These are phyloP conservation scores for Leptinotarsa lineolata DNA, from an alignment of 1,140 invertebrate genomes.

Conservation along the genomic window DNA sequence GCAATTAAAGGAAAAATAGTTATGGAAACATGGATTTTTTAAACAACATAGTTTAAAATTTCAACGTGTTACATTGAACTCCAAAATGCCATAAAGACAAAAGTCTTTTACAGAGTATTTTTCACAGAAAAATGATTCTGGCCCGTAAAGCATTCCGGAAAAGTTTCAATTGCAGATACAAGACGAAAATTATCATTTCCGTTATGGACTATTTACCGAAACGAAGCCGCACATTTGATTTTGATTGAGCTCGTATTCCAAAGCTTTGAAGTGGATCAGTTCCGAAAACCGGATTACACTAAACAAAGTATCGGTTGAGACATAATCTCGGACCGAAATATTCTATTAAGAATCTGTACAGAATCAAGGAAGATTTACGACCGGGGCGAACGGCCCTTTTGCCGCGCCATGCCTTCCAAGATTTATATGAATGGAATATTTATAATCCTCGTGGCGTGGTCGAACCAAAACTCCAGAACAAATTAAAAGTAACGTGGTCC, in stretches of 20 bases:
- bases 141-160: neutral
- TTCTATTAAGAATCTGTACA: conserved; percentile 33
- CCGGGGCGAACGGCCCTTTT: conserved; percentile 24
- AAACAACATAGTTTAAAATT: no score
- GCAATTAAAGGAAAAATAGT: neutral
- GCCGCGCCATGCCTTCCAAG: conserved; percentile 27
- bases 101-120: no score
- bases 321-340: conserved; percentile 31
- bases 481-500: conserved; percentile 29
- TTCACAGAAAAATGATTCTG: neutral
- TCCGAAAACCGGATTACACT: conserved; percentile 29
- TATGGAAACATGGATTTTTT: no score
- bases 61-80: no score
- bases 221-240: conserved; percentile 28
- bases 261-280: conserved; percentile 23
- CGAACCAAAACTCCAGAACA: conserved; percentile 27
- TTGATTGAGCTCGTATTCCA: conserved; percentile 3
- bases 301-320: conserved; percentile 34
- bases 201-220: conserved; percentile 28
- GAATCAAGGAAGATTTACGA: conserved; percentile 30
- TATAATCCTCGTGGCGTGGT: conserved; percentile 29
- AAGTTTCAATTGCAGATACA: conserved; percentile 2
- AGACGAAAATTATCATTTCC: neutral
- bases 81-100: no score
- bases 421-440: conserved; percentile 34